A percentile compares a stretch with the other conserved stretches of the same genome.
Evolutionary conservation across 2,888 invertebrate genomes (phyloP).

Genomic region (Anorthoa munda): DNA sequence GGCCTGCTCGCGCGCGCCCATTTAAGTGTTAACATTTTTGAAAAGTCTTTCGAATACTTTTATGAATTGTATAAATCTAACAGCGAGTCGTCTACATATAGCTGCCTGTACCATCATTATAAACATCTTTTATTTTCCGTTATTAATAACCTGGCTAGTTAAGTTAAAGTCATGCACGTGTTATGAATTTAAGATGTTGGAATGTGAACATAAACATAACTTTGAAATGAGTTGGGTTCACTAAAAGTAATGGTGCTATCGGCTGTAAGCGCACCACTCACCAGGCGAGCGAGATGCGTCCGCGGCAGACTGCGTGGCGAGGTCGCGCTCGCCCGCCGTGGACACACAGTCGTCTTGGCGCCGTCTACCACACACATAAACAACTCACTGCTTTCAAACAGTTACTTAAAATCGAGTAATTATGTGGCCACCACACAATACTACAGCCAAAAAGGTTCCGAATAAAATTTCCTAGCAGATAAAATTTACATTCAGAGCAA

Average conservation of each 20-base stretch:
- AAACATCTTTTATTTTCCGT: constrained; percentile 7
- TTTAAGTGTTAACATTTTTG: constrained; percentile 89
- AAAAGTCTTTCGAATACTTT: constrained; percentile 73
- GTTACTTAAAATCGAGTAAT: constrained; percentile 20
- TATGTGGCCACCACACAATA: constrained; percentile 18
- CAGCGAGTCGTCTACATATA: constrained; percentile 37
- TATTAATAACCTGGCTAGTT: constrained; percentile 18
- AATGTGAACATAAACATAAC: constrained; percentile 47
- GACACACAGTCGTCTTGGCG: constrained; percentile 81
- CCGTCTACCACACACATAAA: constrained; percentile 65
- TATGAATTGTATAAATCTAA: constrained; percentile 69
- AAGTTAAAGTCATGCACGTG: constrained; percentile 16
- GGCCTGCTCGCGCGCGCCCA: constrained; percentile 81
- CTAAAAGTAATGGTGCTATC: constrained; percentile 60
- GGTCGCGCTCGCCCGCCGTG: constrained; percentile 67
- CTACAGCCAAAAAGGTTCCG: constrained; percentile 53
- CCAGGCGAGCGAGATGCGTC: constrained; percentile 74
- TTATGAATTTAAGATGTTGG: constrained; percentile 33
- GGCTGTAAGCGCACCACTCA: constrained; percentile 76
- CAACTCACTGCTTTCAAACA: constrained; percentile 54
- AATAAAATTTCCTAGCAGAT: constrained; percentile 72
- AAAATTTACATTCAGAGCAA: constrained; percentile 88
- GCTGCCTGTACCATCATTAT: constrained; percentile 31
- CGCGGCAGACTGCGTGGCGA: constrained; percentile 86
- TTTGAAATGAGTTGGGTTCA: constrained; percentile 42